Evolutionary conservation across 2,113 vertebrate genomes (phyloP), one percentile per base, ranked within the genome.

Genomic region (Rhadina sibilatrix): DNA sequence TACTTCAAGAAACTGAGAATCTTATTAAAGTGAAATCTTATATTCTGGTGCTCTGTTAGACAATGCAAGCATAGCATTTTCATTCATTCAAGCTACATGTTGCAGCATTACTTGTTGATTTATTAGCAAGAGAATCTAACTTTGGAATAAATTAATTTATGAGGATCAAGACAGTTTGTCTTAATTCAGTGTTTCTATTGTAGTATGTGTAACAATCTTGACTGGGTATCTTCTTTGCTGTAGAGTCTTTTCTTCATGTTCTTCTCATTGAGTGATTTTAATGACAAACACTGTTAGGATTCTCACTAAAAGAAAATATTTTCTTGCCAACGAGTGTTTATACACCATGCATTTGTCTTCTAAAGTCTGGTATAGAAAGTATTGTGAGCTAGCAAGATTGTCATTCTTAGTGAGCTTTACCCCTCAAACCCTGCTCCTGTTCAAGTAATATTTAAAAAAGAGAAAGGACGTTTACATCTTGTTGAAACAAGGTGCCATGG

Each of bases 381-480:
- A 11, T n/a, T 25, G 12, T 44, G 47, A 30, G 12, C 37, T 59
- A 19, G 23, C 4, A 2, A 56, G 44, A 23, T n/a, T 56, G 40
- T 52, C 10, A 11, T 75, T 76, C 40, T 56, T 79, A 16, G 9
- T 33, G 25, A 79, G 52, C 17, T 64, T 52, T 33, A 31, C 30
- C 25, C 25, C 24, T 94, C 47, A 71, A 54, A 40, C 75, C 9
- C 38, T 93, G 27, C 8, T 23, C 15, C 13, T 76, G 0, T 15
- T 83, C 15, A 59, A n/a, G n/a, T 89, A 24, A 40, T n/a, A 28
- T 35, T 54, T 40, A 1, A 18, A 46, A 54, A 74, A 38, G 21
- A 13, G 19, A 30, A 15, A 15, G 1, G 15, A 19, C 0, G 0
- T 5, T 1, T 59, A 19, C 5, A 10, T 42, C 35, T 46, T 65